Base-by-base conservation (phyloP, 1,140 invertebrate species). In the Zaprionus africanus region DNA sequence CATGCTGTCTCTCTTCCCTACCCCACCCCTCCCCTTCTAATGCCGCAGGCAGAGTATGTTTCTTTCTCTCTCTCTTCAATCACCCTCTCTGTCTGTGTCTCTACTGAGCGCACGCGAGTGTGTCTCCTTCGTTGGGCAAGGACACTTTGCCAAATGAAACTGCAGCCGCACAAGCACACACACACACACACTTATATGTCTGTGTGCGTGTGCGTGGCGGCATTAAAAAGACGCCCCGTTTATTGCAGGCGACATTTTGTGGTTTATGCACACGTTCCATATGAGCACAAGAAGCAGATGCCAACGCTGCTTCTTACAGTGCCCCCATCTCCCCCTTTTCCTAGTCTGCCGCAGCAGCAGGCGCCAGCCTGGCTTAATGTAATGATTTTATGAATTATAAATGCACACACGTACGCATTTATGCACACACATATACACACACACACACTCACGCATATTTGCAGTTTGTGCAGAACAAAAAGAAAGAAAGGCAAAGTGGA, bases 321-420 rank as follows among this genome's bases (percentile, higher is more conserved):
- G 1, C 26, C 46, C 46, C 22, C 12, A n/a, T n/a, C 12, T 9
- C n/a, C 7, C 17, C 26, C 17, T n/a, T 36, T 7, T 15, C 36
- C 61, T 22, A 22, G 22, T 22, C 22, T 11, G 1, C 17, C 12
- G 9, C 28, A 24, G 2, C 9, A 7, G 41, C 41, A 46, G 24
- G 5, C 11, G 12, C 51, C 26, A 15, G 24, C 56, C 57, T 58
- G 68, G 81, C 81, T 79, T 90, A 90, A 90, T 90, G 85, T 90
- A 90, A 90, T 90, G 81, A 90, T 90, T 90, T 90, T 82, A 90
- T 90, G 85, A 90, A 90, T 90, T 90, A 90, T 90, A 90, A 85
- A 90, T 86, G 82, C 85, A 90, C 72, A 87, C 81, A 90, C 81
- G 79, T 79, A 76, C 72, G 64, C 75, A 75, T 69, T 34, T 34